These are phyloP conservation scores for Euzophera pinguis DNA, from an alignment of 2,888 invertebrate species.

Conservation along the genomic window DNA sequence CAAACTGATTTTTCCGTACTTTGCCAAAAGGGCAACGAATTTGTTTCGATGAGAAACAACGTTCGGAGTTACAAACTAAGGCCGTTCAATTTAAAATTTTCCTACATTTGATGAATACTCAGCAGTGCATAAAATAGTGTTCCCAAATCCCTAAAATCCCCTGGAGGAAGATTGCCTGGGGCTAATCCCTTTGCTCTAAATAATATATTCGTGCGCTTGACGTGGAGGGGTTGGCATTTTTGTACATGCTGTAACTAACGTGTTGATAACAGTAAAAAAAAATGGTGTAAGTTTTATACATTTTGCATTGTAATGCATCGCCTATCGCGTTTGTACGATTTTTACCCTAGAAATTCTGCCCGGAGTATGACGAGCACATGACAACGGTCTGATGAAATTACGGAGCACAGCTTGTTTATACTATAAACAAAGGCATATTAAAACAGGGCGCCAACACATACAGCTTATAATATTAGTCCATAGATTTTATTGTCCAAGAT, in stretches of 20 bases:
- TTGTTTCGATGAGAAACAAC: neutral
- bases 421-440: too few relatives aligned
- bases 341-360: too few relatives aligned
- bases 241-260: too few relatives aligned
- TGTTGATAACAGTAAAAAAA: too few relatives aligned
- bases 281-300: too few relatives aligned
- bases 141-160: conserved; percentile 25
- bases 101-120: conserved; percentile 37
- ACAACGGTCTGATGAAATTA: too few relatives aligned
- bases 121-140: conserved; percentile 34
- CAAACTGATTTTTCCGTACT: neutral
- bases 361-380: too few relatives aligned
- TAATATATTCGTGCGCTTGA: conserved; percentile 19
- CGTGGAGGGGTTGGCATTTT: neutral
- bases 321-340: too few relatives aligned
- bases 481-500: conserved; percentile 23
- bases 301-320: too few relatives aligned
- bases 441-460: neutral
- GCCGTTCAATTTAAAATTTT: conserved; percentile 37
- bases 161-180: conserved; percentile 19
- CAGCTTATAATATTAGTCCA: neutral
- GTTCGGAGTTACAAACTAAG: conserved; percentile 22
- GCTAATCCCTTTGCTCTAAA: conserved; percentile 16
- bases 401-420: too few relatives aligned
- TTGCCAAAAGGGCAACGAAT: neutral